A percentile compares a stretch with the other conserved stretches of the same genome.
These are phyloP conservation scores for Hemibagrus wyckioides DNA, from an alignment of 2,113 vertebrate genomes.

Conservation along the genomic window DNA sequence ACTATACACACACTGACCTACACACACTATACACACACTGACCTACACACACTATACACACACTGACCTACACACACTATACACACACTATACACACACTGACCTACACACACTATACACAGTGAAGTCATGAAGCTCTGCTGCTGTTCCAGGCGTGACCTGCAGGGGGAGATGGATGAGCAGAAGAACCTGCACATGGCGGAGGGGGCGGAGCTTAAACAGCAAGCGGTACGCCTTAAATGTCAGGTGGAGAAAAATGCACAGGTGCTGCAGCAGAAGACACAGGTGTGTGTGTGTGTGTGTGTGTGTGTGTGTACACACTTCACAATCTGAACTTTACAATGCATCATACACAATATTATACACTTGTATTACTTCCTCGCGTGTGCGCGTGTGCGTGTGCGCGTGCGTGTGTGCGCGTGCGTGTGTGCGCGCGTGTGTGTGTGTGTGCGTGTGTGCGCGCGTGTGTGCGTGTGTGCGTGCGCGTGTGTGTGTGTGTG, in stretches of 20 bases:
- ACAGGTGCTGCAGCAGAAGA: constrained; percentile 66
- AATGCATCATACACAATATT: neutral
- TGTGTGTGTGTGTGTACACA: constrained; percentile 29
- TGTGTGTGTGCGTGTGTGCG: neutral
- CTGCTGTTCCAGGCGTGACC: constrained; percentile 52
- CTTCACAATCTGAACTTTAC: neutral
- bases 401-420: constrained; percentile 53
- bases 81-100: no score
- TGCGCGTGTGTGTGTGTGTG: constrained; percentile 14
- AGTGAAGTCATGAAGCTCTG: neutral
- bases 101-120: no score
- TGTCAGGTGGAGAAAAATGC: constrained; percentile 61
- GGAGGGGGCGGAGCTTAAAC: constrained; percentile 61
- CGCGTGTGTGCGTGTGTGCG: neutral
- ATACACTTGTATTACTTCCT: neutral
- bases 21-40: no score
- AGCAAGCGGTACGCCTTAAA: constrained; percentile 58
- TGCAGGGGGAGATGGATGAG: constrained; percentile 69
- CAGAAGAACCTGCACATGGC: constrained; percentile 50
- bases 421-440: neutral
- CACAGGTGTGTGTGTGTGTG: constrained; percentile 57
- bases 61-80: no score
- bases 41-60: no score
- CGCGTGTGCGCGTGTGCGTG: neutral
- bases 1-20: no score